phyloP scores from a whole-genome alignment of 2,113 vertebrate species.

The Toxostoma redivivum region DNA sequence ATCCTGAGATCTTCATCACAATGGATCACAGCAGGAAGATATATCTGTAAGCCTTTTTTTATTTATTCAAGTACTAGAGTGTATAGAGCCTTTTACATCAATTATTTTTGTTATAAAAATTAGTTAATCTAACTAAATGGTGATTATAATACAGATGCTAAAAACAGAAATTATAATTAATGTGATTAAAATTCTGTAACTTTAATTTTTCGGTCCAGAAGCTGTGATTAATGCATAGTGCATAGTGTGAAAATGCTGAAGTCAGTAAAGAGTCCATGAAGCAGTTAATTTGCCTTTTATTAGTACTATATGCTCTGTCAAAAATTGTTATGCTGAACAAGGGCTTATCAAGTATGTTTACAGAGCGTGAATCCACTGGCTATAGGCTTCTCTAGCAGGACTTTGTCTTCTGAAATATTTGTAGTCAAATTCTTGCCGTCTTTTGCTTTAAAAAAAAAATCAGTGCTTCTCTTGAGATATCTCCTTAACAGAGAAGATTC shows the following conservation, averaged over 20 bases:
- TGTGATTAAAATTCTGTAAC: background rate
- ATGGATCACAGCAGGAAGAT: background rate
- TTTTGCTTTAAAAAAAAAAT: background rate
- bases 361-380: background rate
- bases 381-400: background rate
- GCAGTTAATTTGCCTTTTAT: background rate
- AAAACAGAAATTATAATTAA: background rate
- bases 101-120: background rate
- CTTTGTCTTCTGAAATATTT: background rate
- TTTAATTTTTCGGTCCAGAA: constrained; percentile 1
- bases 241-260: background rate
- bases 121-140: background rate
- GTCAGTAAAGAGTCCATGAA: background rate
- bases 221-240: background rate
- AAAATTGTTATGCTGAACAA: background rate
- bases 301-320: background rate
- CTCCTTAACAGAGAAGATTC: background rate
- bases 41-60: background rate
- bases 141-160: background rate
- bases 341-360: background rate
- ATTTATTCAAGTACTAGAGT: background rate
- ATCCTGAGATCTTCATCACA: background rate
- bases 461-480: background rate
- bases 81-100: background rate
- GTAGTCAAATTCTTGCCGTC: background rate